Percentiles rank a stretch among this genome's conserved stretches.
Conservation (phyloP, 2,888 invertebrate species). For the Eupithecia dodoneata region DNA sequence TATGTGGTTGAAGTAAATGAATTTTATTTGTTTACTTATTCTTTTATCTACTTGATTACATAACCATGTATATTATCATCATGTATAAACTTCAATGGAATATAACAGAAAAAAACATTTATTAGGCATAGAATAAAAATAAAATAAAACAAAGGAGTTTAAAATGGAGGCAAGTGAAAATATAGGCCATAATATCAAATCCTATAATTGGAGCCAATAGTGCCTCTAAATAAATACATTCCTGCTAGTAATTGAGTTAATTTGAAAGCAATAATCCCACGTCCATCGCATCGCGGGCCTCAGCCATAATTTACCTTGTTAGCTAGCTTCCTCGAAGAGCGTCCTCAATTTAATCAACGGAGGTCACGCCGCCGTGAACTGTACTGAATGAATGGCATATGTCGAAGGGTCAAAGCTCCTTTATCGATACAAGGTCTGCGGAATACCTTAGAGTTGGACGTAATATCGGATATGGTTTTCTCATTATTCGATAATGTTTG, state of each 20-base stretch:
- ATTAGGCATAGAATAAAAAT: no score
- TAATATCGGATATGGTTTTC: background rate
- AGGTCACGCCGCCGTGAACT: slow-evolving; percentile 17
- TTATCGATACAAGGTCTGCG: slow-evolving; percentile 3
- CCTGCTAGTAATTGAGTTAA: slow-evolving; percentile 11
- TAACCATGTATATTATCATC: no score
- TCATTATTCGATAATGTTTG: background rate
- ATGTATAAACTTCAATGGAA: no score
- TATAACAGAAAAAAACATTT: no score
- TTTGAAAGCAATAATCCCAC: slow-evolving; percentile 30
- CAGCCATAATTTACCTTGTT: slow-evolving; percentile 29
- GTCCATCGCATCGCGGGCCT: slow-evolving; percentile 19
- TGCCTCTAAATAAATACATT: background rate
- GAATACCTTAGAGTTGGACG: background rate
- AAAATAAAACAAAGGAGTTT: no score
- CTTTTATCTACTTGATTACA: no score
- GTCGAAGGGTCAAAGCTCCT: slow-evolving; percentile 11
- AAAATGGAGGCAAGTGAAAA: no score
- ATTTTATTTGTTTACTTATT: no score
- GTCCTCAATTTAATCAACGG: slow-evolving; percentile 29
- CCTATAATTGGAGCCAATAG: background rate
- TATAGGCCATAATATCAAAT: background rate
- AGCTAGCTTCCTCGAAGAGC: slow-evolving; percentile 19
- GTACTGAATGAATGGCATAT: slow-evolving; percentile 18
- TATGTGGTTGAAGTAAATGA: no score